A percentile compares a stretch with the other conserved stretches of the same genome.
Evolutionary conservation across 2,888 invertebrate genomes (phyloP).

Genomic region (Stenotaenia linearis): DNA sequence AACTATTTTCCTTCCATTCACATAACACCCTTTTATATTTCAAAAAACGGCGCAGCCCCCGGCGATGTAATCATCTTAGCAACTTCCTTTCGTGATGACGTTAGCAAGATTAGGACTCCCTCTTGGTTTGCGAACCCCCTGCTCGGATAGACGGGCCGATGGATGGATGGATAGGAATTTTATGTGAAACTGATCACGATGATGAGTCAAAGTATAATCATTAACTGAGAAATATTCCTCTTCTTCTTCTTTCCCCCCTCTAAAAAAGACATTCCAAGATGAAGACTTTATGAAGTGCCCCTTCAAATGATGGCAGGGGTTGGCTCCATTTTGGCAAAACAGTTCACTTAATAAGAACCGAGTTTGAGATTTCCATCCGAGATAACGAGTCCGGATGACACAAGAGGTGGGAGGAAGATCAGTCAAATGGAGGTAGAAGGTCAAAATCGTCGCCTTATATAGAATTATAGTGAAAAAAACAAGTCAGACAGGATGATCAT

Average conservation of each 20-base stretch:
- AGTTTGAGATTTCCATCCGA: slow-evolving; percentile 6
- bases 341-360: slow-evolving; percentile 17
- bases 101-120: neutral
- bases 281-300: slow-evolving; percentile 26
- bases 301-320: slow-evolving; percentile 26
- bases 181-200: slow-evolving; percentile 23
- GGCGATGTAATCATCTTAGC: neutral
- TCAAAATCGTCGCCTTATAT: slow-evolving; percentile 16
- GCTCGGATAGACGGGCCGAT: neutral
- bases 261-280: slow-evolving; percentile 26
- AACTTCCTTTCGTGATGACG: slow-evolving; percentile 26
- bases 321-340: slow-evolving; percentile 5
- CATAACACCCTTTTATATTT: slow-evolving; percentile 7
- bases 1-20: slow-evolving; percentile 3
- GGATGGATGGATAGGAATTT: slow-evolving; percentile 16
- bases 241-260: neutral
- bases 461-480: neutral
- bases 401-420: slow-evolving; percentile 24
- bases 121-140: neutral
- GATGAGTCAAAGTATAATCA: slow-evolving; percentile 23
- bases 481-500: slow-evolving; percentile 23
- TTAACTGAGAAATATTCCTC: neutral
- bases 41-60: neutral
- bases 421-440: slow-evolving; percentile 26
- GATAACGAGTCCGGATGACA: neutral